A percentile compares a stretch with the other conserved stretches of the same genome.
Conservation (phyloP, 2,888 invertebrate genomes). For the Catocala nupta region DNA sequence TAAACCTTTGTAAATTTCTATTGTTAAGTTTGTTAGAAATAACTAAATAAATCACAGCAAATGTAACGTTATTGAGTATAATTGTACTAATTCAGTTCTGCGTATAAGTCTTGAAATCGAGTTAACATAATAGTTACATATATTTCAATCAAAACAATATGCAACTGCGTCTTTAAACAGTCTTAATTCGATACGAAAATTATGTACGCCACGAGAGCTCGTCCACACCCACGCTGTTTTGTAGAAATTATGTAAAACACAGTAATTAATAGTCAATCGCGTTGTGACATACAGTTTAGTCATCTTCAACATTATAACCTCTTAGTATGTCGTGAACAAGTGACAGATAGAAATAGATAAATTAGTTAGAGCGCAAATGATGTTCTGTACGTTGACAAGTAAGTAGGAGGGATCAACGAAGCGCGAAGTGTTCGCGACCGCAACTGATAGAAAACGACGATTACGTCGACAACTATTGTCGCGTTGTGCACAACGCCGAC, state of each 20-base stretch:
- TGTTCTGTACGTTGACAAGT: conserved; percentile 58
- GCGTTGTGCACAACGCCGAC: conserved; percentile 79
- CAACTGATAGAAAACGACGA: conserved; percentile 85
- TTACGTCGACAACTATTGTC: conserved; percentile 82
- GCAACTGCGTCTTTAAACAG: conserved; percentile 21
- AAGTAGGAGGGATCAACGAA: conserved; percentile 62
- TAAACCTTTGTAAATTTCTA: neutral
- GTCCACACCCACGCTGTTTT: conserved; percentile 30
- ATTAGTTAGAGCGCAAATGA: conserved; percentile 56
- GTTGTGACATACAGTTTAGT: conserved; percentile 19
- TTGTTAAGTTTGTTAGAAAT: conserved; percentile 3
- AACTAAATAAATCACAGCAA: neutral
- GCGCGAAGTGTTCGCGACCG: conserved; percentile 82
- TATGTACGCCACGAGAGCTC: conserved; percentile 44
- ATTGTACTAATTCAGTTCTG: too few relatives aligned
- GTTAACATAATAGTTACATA: too few relatives aligned
- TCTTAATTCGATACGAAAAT: conserved; percentile 29
- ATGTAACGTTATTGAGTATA: too few relatives aligned
- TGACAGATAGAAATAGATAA: conserved; percentile 30
- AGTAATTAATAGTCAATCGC: conserved; percentile 23
- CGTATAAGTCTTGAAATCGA: too few relatives aligned
- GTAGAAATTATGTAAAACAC: conserved; percentile 35
- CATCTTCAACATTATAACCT: conserved; percentile 18
- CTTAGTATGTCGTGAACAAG: conserved; percentile 19
- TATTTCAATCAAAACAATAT: neutral